Base-by-base conservation (phyloP, 2,888 invertebrate genomes). In the Heliothis peltigera region DNA sequence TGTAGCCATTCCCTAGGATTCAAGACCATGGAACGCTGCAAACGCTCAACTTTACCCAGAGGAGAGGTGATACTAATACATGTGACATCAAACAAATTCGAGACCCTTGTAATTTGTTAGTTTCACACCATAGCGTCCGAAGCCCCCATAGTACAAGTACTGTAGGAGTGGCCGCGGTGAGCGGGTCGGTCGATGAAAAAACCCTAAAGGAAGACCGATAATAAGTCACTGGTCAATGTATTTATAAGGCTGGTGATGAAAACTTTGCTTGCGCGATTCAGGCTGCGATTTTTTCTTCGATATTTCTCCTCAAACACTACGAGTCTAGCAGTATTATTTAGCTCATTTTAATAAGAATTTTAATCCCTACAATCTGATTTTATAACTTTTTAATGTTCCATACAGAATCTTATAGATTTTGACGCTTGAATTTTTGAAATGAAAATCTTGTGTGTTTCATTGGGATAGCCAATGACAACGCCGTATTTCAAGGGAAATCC, bases 191-290 rank as follows among this genome's bases (percentile, higher is more conserved):
- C 47, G 22, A 56, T 35, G 62, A 57, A 62, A 32, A 47, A 48
- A 53, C 46, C 66, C 66, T 55, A 66, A 48, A 53, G 62, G 56
- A 62, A 32, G 62, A 61, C 62, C 66, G 8, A 66, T 1, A 3
- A 7, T 12, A 15, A 5, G 5, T 17, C n/a, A 1, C 2, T 10
- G 18, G 0, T 22, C 1, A 17, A 3, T n/a, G 53, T 54, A 49
- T 44, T 12, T 53, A 62, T 49, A 39, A n/a, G 18, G 44, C 48
- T 18, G 5, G 22, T 3, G 4, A 7, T 2, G 44, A 62, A 67
- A 58, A 67, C 57, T 54, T 57, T 6, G 28, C 19, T 62, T 19
- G 57, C 57, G 66, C 44, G 66, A 67, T 67, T 22, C 48, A 67
- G 62, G 10, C n/a, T n/a, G n/a, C n/a, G n/a, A 35, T 22, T 32